phyloP scores from a whole-genome alignment of 2,888 invertebrate genomes.

The Ochropleura plecta region DNA sequence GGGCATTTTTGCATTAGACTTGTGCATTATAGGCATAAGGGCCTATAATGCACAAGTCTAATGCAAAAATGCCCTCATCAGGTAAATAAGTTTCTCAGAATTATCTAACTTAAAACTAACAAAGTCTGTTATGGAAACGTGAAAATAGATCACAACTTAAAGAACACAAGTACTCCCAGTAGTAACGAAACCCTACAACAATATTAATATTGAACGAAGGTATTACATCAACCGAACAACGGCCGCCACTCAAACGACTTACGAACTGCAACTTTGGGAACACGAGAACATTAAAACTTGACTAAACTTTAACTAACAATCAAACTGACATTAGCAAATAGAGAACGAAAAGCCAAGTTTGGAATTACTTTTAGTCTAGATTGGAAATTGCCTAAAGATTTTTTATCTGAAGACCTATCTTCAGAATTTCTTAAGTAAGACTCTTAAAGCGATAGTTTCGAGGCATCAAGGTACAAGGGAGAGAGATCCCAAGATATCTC shows the following conservation, averaged over 20 bases:
- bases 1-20: too few relatives aligned
- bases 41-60: not conserved
- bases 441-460: not conserved
- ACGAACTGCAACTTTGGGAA: slow-evolving; percentile 12
- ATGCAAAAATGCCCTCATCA: not conserved
- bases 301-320: slow-evolving; percentile 27
- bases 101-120: not conserved
- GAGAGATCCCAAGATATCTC: too few relatives aligned
- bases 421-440: not conserved
- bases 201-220: slow-evolving; percentile 18
- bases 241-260: slow-evolving; percentile 13
- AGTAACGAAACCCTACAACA: not conserved
- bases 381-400: slow-evolving; percentile 7
- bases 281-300: slow-evolving; percentile 34
- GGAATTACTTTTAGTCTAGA: slow-evolving; percentile 29
- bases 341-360: slow-evolving; percentile 15
- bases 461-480: not conserved
- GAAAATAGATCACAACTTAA: not conserved
- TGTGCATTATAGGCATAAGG: too few relatives aligned
- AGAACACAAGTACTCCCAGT: not conserved
- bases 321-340: slow-evolving; percentile 36
- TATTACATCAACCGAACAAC: not conserved
- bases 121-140: not conserved
- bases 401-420: slow-evolving; percentile 5
- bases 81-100: not conserved